These are phyloP conservation scores for Chrysina gloriosa DNA, from an alignment of 2,888 invertebrate genomes.

Conservation along the genomic window DNA sequence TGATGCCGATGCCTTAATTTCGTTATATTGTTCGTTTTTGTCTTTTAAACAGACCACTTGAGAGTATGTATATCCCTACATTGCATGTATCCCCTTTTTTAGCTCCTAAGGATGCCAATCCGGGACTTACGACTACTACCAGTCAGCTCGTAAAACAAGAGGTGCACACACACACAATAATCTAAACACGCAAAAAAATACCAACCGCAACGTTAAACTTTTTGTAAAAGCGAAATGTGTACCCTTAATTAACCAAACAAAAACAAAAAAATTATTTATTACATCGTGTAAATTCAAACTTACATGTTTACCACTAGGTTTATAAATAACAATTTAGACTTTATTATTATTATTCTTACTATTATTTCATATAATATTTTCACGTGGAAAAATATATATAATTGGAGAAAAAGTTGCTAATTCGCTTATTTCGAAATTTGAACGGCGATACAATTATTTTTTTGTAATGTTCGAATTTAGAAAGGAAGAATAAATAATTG, in stretches of 20 bases:
- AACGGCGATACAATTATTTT: background rate
- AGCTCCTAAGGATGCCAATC: slow-evolving; percentile 58
- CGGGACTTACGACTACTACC: slow-evolving; percentile 51
- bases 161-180: slow-evolving; percentile 41
- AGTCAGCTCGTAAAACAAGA: slow-evolving; percentile 38
- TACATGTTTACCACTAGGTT: slow-evolving; percentile 55
- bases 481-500: slow-evolving; percentile 44
- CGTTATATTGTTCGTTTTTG: slow-evolving; percentile 10
- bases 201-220: slow-evolving; percentile 1
- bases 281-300: slow-evolving; percentile 53
- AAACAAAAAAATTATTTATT: slow-evolving; percentile 45
- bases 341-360: slow-evolving; percentile 48
- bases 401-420: slow-evolving; percentile 36
- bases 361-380: slow-evolving; percentile 39
- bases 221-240: slow-evolving; percentile 36
- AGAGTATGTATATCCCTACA: slow-evolving; percentile 42
- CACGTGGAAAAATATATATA: slow-evolving; percentile 31
- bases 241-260: slow-evolving; percentile 43
- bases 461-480: slow-evolving; percentile 51
- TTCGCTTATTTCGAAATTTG: slow-evolving; percentile 49
- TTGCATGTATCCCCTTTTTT: slow-evolving; percentile 60
- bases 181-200: slow-evolving; percentile 29
- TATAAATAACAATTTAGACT: slow-evolving; percentile 56
- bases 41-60: slow-evolving; percentile 4
- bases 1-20: slow-evolving; percentile 57